Percentiles rank a stretch among this genome's conserved stretches.
Conservation (phyloP, 2,113 vertebrate genomes). For the Tupaia chinensis region DNA sequence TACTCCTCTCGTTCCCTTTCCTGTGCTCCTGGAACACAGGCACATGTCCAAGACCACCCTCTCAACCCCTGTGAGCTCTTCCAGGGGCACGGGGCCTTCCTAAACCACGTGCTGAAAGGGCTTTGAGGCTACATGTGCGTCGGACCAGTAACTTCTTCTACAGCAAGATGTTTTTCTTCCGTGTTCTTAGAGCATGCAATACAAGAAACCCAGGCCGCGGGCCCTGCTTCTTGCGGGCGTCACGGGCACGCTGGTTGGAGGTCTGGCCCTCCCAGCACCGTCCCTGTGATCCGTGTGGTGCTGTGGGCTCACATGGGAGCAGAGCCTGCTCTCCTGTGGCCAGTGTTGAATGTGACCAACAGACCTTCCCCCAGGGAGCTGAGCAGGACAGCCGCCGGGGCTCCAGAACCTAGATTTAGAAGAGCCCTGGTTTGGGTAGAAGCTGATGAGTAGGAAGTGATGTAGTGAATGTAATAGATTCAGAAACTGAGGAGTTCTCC, state of each 20-base stretch:
- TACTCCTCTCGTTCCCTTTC: not conserved
- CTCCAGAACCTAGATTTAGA: not conserved
- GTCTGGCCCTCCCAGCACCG: not conserved
- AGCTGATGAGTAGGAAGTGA: not conserved
- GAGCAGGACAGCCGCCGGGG: not conserved
- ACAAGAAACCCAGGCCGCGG: not conserved
- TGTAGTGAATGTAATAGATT: not conserved
- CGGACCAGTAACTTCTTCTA: not conserved
- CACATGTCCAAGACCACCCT: not conserved
- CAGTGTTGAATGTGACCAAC: not conserved
- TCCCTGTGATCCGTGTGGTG: not conserved
- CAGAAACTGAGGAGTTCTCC: slow-evolving; percentile 41
- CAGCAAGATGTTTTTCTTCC: not conserved
- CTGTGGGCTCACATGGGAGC: not conserved
- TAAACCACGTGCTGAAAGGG: not conserved
- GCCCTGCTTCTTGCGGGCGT: not conserved
- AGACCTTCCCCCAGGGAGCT: not conserved
- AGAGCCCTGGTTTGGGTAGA: not conserved
- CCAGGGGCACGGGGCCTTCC: not conserved
- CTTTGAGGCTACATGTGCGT: not conserved
- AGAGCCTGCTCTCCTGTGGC: not conserved
- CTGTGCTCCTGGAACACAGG: not conserved
- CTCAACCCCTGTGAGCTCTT: not conserved
- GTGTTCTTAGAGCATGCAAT: not conserved
- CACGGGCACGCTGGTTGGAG: not conserved